These are phyloP conservation scores for Antitype chi DNA, from an alignment of 2,888 invertebrate species.

Conservation along the genomic window DNA sequence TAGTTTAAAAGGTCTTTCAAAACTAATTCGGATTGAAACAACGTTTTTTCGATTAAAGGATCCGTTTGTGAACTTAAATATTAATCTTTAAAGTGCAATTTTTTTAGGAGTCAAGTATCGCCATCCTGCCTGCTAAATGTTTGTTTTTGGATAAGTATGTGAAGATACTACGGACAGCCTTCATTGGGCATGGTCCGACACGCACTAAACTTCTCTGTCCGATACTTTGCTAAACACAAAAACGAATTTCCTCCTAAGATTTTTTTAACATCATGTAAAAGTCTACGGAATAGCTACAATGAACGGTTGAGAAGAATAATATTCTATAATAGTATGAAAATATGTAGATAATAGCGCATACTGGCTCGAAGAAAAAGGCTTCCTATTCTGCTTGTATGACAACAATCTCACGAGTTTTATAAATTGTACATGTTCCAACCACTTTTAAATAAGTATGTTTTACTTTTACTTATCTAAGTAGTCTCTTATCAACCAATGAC, in stretches of 20 bases:
- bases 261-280: conserved; percentile 11
- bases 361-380: not conserved
- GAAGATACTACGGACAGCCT: too few species aligned
- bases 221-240: conserved; percentile 4
- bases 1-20: too few species aligned
- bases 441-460: not conserved
- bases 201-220: not conserved
- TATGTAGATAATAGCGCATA: conserved; percentile 20
- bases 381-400: not conserved
- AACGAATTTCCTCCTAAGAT: not conserved
- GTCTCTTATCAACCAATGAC: too few species aligned
- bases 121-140: too few species aligned
- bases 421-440: not conserved
- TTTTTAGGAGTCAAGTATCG: too few species aligned
- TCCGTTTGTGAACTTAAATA: too few species aligned
- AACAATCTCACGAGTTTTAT: not conserved
- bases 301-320: conserved; percentile 1
- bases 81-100: too few species aligned
- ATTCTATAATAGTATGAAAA: conserved; percentile 28
- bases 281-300: conserved; percentile 13
- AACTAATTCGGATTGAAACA: too few species aligned
- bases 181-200: too few species aligned
- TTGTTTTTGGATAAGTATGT: too few species aligned
- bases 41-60: too few species aligned
- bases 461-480: too few species aligned